A percentile compares a stretch with the other conserved stretches of the same genome.
These are phyloP conservation scores for Erythrocercus mccallii DNA, from an alignment of 2,113 vertebrate species.

Conservation along the genomic window DNA sequence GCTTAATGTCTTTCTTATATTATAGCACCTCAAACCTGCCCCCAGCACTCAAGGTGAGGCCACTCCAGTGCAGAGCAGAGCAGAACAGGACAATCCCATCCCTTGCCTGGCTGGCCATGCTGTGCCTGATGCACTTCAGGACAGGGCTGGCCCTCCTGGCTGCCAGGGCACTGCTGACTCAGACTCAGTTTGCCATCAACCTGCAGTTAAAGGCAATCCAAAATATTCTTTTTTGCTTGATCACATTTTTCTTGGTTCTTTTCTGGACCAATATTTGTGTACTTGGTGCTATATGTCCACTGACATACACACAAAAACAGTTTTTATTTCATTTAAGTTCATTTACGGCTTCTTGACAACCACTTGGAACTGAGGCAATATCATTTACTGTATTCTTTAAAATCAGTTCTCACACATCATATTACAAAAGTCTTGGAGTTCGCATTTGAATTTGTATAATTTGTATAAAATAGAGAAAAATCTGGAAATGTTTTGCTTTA, in stretches of 20 bases:
- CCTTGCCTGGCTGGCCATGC: rapidly evolving
- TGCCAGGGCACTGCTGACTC: background rate
- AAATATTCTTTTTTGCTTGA: background rate
- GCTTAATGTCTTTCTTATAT: rapidly evolving
- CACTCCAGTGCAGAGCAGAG: rapidly evolving
- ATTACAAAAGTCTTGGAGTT: background rate
- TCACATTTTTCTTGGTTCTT: background rate
- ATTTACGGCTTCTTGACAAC: background rate
- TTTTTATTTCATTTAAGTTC: background rate
- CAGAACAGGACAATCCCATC: background rate
- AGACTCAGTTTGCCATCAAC: background rate
- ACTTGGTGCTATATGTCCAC: background rate
- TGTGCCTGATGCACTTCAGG: rapidly evolving
- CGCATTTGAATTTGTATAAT: background rate
- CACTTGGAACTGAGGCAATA: background rate
- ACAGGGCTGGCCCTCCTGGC: rapidly evolving
- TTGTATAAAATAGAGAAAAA: background rate
- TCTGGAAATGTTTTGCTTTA: background rate
- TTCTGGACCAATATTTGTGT: background rate
- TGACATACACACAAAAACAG: background rate
- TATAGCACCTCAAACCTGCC: rapidly evolving
- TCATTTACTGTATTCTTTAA: background rate
- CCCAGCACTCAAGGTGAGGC: rapidly evolving
- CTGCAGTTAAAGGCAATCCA: background rate
- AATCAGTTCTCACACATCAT: background rate